phyloP scores from a whole-genome alignment of 35 echinoderm and acorn worm genomes.

The Nesometra sesokonis region DNA sequence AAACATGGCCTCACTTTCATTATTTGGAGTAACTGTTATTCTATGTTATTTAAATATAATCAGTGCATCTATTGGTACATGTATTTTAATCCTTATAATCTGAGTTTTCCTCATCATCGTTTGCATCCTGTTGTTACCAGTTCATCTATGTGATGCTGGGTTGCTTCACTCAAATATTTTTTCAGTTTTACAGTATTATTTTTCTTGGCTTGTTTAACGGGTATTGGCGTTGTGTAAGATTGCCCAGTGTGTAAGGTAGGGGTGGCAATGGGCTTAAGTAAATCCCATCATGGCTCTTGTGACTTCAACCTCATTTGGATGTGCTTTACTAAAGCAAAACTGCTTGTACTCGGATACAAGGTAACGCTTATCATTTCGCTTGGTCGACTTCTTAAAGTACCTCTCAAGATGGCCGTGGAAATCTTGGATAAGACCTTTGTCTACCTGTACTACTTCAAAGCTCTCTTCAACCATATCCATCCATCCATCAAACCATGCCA shows the following conservation, averaged over 20 bases:
- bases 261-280: not conserved
- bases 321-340: not conserved
- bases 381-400: conserved; percentile 26
- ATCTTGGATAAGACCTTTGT: not conserved
- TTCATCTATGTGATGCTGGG: not conserved
- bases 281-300: not conserved
- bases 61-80: not conserved
- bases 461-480: conserved; percentile 16
- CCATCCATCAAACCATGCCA: conserved; percentile 15
- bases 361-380: conserved; percentile 1
- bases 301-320: conserved; percentile 14
- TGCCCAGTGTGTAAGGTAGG: not conserved
- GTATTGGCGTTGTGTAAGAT: not conserved
- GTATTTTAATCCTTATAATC: not conserved
- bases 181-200: not conserved
- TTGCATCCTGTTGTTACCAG: not conserved
- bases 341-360: conserved; percentile 32
- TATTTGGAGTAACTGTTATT: not conserved
- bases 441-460: conserved; percentile 12
- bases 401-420: not conserved
- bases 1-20: not conserved
- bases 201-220: not conserved
- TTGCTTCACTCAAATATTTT: not conserved
- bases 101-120: not conserved
- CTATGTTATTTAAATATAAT: not conserved